These are phyloP conservation scores for Scotopteryx bipunctaria DNA, from an alignment of 2,888 invertebrate genomes.

Conservation along the genomic window DNA sequence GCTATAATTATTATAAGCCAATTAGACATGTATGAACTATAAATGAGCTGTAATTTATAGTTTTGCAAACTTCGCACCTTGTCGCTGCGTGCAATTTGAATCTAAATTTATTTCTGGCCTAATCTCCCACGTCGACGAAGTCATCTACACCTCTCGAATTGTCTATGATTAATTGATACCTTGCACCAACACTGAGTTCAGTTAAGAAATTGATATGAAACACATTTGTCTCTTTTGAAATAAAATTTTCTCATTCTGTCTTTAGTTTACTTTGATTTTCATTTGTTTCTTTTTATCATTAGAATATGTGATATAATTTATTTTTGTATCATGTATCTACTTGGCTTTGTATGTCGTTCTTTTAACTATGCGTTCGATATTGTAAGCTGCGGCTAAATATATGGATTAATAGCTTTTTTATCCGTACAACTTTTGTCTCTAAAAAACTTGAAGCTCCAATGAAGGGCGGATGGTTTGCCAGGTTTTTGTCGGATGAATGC, in stretches of 20 bases:
- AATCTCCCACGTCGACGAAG: constrained; percentile 23
- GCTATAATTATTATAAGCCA: too few relatives aligned
- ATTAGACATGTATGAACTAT: too few relatives aligned
- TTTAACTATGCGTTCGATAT: too few relatives aligned
- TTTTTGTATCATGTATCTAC: too few relatives aligned
- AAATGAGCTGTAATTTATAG: not conserved
- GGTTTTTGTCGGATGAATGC: constrained; percentile 14
- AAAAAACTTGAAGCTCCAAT: not conserved
- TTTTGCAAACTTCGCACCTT: constrained; percentile 10
- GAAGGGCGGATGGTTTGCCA: constrained; percentile 8
- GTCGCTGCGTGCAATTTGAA: constrained; percentile 14
- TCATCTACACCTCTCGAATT: constrained; percentile 14
- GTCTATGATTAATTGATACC: constrained; percentile 10
- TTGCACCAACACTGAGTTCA: not conserved
- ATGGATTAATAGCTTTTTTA: too few relatives aligned
- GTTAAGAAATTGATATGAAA: not conserved
- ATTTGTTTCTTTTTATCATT: not conserved
- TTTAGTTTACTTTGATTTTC: not conserved
- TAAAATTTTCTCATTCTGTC: too few relatives aligned
- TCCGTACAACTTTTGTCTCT: not conserved
- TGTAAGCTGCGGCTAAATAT: too few relatives aligned
- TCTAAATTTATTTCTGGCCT: constrained; percentile 15
- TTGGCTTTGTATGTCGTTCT: too few relatives aligned
- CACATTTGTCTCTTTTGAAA: not conserved
- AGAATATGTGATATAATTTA: too few relatives aligned